Evolutionary conservation across 2,888 invertebrate genomes (phyloP).

Genomic region (Andrena marginata): DNA sequence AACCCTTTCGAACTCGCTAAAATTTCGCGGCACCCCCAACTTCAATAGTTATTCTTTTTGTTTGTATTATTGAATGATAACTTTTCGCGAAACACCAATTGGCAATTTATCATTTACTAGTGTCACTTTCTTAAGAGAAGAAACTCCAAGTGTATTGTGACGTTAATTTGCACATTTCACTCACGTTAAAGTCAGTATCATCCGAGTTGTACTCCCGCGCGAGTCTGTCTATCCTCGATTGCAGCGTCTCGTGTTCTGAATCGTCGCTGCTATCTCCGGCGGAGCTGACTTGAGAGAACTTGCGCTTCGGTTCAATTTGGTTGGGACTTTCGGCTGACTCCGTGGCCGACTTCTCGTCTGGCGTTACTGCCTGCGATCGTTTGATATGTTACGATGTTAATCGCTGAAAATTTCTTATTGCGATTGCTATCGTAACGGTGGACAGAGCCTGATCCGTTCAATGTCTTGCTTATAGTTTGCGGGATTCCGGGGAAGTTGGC

Average conservation of each 20-base stretch:
- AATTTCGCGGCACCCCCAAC: too few species aligned
- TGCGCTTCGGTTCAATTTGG: constrained; percentile 68
- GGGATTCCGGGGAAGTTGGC: too few species aligned
- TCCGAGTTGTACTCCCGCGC: constrained; percentile 63
- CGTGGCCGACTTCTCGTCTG: constrained; percentile 71
- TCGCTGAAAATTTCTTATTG: not conserved
- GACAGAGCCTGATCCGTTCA: too few species aligned
- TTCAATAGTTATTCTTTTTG: too few species aligned
- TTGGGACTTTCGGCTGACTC: constrained; percentile 68
- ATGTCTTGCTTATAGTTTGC: too few species aligned
- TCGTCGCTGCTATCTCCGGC: constrained; percentile 56
- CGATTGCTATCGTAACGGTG: too few species aligned
- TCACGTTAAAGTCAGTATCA: constrained; percentile 77
- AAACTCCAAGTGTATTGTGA: not conserved
- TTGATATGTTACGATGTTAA: not conserved
- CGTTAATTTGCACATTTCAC: constrained; percentile 14
- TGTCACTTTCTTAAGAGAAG: too few species aligned
- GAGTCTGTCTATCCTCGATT: constrained; percentile 70
- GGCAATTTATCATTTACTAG: too few species aligned
- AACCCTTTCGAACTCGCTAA: too few species aligned
- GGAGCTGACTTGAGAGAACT: constrained; percentile 69
- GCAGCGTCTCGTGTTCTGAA: constrained; percentile 69
- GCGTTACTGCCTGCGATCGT: constrained; percentile 51
- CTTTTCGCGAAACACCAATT: too few species aligned
- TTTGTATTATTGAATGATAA: too few species aligned